Evolutionary conservation across 2,797 vertebrate genomes (phyloP).

Genomic region (Odontamblyopus lacepedii): DNA sequence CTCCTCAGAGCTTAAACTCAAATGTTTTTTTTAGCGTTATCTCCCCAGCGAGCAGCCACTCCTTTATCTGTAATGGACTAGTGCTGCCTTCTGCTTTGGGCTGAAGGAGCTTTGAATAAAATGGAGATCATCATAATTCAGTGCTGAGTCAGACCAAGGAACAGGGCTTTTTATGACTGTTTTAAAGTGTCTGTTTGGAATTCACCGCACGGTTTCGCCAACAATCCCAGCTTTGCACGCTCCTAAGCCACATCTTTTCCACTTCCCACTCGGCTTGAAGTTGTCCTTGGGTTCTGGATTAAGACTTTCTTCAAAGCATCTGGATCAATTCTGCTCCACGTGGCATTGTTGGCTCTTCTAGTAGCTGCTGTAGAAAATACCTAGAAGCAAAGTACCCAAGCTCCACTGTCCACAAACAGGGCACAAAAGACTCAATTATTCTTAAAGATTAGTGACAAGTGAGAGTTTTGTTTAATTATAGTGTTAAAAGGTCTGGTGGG

Average conservation of each 20-base stretch:
- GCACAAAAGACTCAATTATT: not conserved
- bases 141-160: constrained; percentile 14
- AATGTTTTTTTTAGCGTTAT: constrained; percentile 3
- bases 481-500: constrained; percentile 34
- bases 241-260: constrained; percentile 16
- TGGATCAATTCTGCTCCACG: constrained; percentile 23
- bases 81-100: constrained; percentile 8
- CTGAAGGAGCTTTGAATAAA: constrained; percentile 19
- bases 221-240: constrained; percentile 9
- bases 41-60: not conserved
- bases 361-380: constrained; percentile 14
- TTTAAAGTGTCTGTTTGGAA: constrained; percentile 31
- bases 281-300: constrained; percentile 35
- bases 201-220: constrained; percentile 17
- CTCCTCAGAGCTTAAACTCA: constrained; percentile 1
- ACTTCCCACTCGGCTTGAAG: constrained; percentile 18
- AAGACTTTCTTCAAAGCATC: constrained; percentile 22
- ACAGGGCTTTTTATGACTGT: constrained; percentile 13
- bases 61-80: constrained; percentile 20
- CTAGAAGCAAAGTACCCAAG: constrained; percentile 29
- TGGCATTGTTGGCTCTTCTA: constrained; percentile 16
- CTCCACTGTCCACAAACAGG: constrained; percentile 25
- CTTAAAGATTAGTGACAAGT: constrained; percentile 32
- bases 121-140: constrained; percentile 18
- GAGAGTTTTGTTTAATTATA: constrained; percentile 49